Conservation (phyloP, 2,888 invertebrate species). For the Zaprionus obscuricornis region DNA sequence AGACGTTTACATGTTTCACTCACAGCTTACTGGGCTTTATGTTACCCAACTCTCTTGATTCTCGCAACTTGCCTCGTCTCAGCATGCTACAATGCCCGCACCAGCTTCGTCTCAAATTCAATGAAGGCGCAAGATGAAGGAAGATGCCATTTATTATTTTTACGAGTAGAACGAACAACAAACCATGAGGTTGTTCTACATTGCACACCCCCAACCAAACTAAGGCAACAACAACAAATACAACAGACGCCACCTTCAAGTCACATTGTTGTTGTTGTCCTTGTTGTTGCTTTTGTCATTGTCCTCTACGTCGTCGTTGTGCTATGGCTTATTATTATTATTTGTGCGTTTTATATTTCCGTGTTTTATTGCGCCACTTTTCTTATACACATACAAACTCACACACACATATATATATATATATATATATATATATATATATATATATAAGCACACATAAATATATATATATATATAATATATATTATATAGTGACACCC, state of each 20-base stretch:
- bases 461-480: not conserved
- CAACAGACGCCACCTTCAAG: constrained; percentile 34
- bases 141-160: constrained; percentile 73
- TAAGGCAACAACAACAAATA: constrained; percentile 15
- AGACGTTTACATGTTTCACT: constrained; percentile 53
- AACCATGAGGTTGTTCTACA: constrained; percentile 8
- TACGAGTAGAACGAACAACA: constrained; percentile 51
- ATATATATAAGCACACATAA: constrained; percentile 15
- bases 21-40: constrained; percentile 54
- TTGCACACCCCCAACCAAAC: not conserved
- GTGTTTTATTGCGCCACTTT: constrained; percentile 70
- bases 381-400: constrained; percentile 35
- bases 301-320: constrained; percentile 21
- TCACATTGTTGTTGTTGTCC: constrained; percentile 47
- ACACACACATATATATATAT: constrained; percentile 2
- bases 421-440: not conserved
- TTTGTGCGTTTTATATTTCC: constrained; percentile 76
- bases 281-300: constrained; percentile 17
- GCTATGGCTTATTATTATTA: constrained; percentile 72
- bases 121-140: constrained; percentile 41
- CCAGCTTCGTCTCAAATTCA: constrained; percentile 65
- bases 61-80: constrained; percentile 1
- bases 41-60: constrained; percentile 37
- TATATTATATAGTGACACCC: too few relatives aligned
- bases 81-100: constrained; percentile 27